phyloP scores from a whole-genome alignment of 2,113 vertebrate genomes.

The Hystrix cristata region DNA sequence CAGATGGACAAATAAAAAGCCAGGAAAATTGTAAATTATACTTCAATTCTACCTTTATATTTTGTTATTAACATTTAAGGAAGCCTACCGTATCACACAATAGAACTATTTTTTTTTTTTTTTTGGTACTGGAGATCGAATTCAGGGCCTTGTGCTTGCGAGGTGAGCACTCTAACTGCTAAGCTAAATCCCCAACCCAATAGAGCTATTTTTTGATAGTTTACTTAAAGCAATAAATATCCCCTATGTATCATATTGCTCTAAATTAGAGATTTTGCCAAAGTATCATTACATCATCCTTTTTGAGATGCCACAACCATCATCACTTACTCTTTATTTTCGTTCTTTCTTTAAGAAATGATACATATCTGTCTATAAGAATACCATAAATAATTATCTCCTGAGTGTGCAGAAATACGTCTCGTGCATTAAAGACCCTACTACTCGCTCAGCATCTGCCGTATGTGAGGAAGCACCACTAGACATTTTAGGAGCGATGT shows the following conservation, averaged over 20 bases:
- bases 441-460: too few relatives aligned
- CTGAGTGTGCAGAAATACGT: neutral
- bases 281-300: neutral
- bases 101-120: neutral
- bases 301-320: neutral
- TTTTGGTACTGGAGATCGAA: too few relatives aligned
- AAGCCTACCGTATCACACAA: neutral
- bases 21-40: slow-evolving; percentile 19
- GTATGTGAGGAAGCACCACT: neutral
- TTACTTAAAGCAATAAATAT: neutral
- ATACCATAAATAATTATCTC: neutral
- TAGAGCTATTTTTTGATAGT: neutral
- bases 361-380: neutral
- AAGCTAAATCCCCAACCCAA: too few relatives aligned
- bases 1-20: neutral
- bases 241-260: neutral
- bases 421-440: neutral
- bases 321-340: neutral
- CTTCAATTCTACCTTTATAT: neutral
- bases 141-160: too few relatives aligned
- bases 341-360: neutral
- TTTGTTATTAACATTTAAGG: neutral
- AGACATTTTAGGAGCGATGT: neutral
- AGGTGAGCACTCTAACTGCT: too few relatives aligned
- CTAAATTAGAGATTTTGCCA: neutral